phyloP scores from a whole-genome alignment of 2,888 invertebrate species.

The Stenchaetothrips biformis region DNA sequence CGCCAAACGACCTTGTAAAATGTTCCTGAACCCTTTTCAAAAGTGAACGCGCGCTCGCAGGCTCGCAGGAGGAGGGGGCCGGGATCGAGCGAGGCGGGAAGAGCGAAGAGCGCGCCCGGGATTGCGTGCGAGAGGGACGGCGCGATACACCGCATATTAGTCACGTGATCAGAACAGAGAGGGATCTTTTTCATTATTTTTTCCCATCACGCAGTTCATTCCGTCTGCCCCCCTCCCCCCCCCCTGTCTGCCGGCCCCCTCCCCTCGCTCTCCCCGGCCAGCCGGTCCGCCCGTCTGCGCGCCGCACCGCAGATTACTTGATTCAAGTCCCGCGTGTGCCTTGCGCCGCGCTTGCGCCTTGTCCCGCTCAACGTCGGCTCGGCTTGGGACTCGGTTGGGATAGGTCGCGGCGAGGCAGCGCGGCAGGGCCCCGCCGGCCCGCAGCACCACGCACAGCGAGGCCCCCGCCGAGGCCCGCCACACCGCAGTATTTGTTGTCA shows the following conservation, averaged over 20 bases:
- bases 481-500: neutral
- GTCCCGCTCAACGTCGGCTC: neutral
- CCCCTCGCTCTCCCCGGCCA: neutral
- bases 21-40: slow-evolving; percentile 21
- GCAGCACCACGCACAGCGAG: neutral
- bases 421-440: neutral
- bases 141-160: neutral
- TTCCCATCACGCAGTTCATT: too few relatives aligned
- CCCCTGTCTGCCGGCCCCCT: too few relatives aligned
- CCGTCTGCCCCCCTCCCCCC: too few relatives aligned
- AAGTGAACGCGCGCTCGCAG: slow-evolving; percentile 1
- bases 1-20: slow-evolving; percentile 20
- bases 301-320: neutral
- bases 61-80: too few relatives aligned
- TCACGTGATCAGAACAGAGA: neutral
- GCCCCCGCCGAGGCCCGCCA: neutral
- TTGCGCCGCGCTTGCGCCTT: neutral
- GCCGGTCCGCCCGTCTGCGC: neutral
- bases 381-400: neutral
- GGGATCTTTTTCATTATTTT: too few relatives aligned
- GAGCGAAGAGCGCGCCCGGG: too few relatives aligned
- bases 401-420: neutral
- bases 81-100: too few relatives aligned
- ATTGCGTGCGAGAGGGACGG: too few relatives aligned
- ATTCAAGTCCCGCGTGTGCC: neutral